These are phyloP conservation scores for Strigops habroptila DNA, from an alignment of 2,113 vertebrate species.

Conservation along the genomic window DNA sequence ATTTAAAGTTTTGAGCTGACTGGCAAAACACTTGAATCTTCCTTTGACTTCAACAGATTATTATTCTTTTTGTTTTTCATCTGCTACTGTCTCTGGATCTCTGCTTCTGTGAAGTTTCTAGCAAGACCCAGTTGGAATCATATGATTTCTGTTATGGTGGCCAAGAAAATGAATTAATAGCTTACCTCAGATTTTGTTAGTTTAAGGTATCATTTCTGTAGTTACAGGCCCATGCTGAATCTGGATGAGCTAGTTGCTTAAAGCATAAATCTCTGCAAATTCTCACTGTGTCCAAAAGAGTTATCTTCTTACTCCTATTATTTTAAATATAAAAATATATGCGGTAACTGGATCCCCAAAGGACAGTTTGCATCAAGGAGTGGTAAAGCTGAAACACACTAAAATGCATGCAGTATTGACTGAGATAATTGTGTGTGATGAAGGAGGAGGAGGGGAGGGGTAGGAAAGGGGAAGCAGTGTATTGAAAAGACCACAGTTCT, in stretches of 20 bases:
- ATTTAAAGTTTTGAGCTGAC: background rate
- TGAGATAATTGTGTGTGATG: background rate
- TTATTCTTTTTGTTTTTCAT: background rate
- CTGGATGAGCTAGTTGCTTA: background rate
- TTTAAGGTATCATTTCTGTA: background rate
- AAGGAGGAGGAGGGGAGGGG: background rate
- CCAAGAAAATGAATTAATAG: background rate
- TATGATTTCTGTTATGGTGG: background rate
- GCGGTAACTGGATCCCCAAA: background rate
- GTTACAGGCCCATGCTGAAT: background rate
- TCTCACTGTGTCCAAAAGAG: background rate
- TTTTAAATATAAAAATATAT: background rate
- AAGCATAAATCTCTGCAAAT: background rate
- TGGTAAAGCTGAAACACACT: background rate
- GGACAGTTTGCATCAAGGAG: background rate
- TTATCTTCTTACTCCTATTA: background rate
- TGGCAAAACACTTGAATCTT: background rate
- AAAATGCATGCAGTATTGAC: background rate
- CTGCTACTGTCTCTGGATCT: background rate
- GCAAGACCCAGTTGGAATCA: background rate
- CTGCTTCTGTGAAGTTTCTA: background rate
- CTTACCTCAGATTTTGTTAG: background rate
- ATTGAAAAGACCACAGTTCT: constrained; percentile 37
- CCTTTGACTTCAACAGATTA: background rate
- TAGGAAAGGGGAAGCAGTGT: background rate